Evolutionary conservation across 2,797 vertebrate species (phyloP).

Genomic region (Lateolabrax maculatus): DNA sequence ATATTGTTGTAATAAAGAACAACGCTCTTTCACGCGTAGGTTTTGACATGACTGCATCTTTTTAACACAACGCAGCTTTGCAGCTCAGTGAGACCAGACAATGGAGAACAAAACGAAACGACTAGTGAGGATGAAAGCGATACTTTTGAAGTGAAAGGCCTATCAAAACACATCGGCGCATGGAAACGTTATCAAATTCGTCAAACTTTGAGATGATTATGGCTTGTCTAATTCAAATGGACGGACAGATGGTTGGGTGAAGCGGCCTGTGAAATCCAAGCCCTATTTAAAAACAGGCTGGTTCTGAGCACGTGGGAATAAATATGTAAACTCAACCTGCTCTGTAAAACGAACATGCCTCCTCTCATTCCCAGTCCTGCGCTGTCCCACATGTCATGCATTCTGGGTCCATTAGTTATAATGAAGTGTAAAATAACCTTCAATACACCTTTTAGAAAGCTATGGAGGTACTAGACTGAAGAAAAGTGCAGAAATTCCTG

Average conservation of each 20-base stretch:
- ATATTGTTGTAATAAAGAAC: background rate
- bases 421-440: slow-evolving; percentile 82
- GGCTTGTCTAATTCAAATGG: slow-evolving; percentile 70
- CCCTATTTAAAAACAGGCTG: slow-evolving; percentile 66
- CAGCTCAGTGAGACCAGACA: slow-evolving; percentile 47
- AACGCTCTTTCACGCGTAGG: background rate
- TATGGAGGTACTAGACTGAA: slow-evolving; percentile 14
- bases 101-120: slow-evolving; percentile 36
- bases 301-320: slow-evolving; percentile 62
- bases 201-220: slow-evolving; percentile 76
- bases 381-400: slow-evolving; percentile 73
- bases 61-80: slow-evolving; percentile 17
- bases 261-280: slow-evolving; percentile 78
- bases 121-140: slow-evolving; percentile 54
- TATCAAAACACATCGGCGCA: slow-evolving; percentile 56
- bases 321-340: slow-evolving; percentile 76
- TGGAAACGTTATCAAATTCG: slow-evolving; percentile 74
- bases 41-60: slow-evolving; percentile 5
- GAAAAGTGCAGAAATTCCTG: slow-evolving; percentile 53
- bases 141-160: slow-evolving; percentile 58
- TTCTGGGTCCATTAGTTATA: slow-evolving; percentile 78
- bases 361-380: slow-evolving; percentile 67
- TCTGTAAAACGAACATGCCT: slow-evolving; percentile 67
- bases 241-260: slow-evolving; percentile 69
- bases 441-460: slow-evolving; percentile 71